Evolutionary conservation across 2,113 vertebrate genomes (phyloP), one percentile per base, ranked within the genome.

Genomic region (Archilochus colubris): DNA sequence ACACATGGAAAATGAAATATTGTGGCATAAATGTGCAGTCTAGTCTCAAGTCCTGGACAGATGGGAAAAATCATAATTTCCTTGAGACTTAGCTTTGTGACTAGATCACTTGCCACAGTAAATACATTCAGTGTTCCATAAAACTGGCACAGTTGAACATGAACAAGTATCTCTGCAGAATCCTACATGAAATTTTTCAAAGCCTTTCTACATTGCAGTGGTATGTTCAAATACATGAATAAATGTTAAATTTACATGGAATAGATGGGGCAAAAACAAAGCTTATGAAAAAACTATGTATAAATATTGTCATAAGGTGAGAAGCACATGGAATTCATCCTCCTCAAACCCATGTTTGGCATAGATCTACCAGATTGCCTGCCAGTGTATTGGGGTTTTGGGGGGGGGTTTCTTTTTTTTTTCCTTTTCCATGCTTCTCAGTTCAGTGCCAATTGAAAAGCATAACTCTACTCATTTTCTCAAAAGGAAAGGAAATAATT

Each of bases 251-350:
- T 81, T 73, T 88, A 81, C 36, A 24, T 44, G 77, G 55, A 89
- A 94, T 83, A 30, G 61, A 22, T 73, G 62, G 50, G 67, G 48
- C 57, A 91, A 82, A 94, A 96, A 91, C 43, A 75, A 79, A 85
- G 48, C 69, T 88, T 83, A 87, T 72, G 70, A 91, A 89, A 93
- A 93, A 88, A 66, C 69, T 28, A 87, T 91, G 86, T 86, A 82
- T 93, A 97, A 98, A 97, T 94, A 94, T 91, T 97, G 89, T 91
- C 81, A 33, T 89, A 80, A 90, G 93, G 91, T 38, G 69, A 93
- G 69, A 92, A 96, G 92, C 96, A 97, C 88, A 88, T 95, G 96
- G 89, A 96, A 87, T 90, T 97, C 94, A 95, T 95, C 95, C 87
- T 77, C 76, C 89, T 94, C 53, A 91, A 93, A 81, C 72, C 67